phyloP scores from a whole-genome alignment of 2,797 vertebrate genomes.

The Alca torda region DNA sequence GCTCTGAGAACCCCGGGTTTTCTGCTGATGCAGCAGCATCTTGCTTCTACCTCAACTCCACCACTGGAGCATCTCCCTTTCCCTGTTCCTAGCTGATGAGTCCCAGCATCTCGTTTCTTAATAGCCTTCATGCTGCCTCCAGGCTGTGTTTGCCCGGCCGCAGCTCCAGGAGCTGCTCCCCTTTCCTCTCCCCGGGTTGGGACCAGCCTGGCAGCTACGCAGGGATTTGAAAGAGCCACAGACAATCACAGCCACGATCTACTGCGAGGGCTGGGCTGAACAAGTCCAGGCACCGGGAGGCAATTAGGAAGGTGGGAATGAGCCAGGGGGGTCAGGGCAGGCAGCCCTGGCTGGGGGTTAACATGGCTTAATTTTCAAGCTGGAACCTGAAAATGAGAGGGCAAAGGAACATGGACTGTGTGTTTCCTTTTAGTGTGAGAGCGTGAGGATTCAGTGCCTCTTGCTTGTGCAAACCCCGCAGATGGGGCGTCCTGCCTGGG shows the following conservation, averaged over 20 bases:
- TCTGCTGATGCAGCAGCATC: neutral
- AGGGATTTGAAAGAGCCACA: neutral
- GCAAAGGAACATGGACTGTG: neutral
- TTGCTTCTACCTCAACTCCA: neutral
- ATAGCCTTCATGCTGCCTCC: neutral
- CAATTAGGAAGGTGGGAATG: neutral
- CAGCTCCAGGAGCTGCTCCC: neutral
- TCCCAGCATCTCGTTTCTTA: neutral
- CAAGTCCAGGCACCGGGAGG: neutral
- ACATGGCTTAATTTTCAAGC: neutral
- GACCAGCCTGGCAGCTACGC: neutral
- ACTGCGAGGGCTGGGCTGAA: rapidly evolving
- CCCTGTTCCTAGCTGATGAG: neutral
- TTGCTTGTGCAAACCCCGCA: neutral
- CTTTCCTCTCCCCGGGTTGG: neutral
- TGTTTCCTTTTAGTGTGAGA: neutral
- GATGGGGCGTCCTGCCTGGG: neutral
- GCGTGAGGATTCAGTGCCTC: neutral
- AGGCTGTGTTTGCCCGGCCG: rapidly evolving
- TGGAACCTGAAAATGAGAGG: neutral
- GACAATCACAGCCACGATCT: neutral
- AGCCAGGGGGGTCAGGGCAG: neutral
- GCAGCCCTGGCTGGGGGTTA: neutral
- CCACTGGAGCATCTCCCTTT: neutral
- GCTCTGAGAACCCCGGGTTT: neutral